phyloP scores from a whole-genome alignment of 1,140 invertebrate genomes.

The Apocrypta bakeri region DNA sequence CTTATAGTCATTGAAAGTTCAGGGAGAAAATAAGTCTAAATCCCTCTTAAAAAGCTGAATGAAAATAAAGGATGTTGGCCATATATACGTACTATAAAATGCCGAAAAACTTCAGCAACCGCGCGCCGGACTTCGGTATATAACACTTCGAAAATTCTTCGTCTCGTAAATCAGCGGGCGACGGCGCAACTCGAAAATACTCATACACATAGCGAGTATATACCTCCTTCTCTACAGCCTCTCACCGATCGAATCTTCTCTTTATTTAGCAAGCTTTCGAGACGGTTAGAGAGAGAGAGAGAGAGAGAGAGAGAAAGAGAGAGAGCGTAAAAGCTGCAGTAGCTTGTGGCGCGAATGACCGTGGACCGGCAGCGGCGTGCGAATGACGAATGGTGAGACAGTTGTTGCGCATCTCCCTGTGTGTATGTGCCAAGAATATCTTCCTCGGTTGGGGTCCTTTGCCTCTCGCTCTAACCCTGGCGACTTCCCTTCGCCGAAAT shows the following conservation, averaged over 20 bases:
- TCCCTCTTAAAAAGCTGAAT: no score
- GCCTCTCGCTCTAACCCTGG: background rate
- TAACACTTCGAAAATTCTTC: no score
- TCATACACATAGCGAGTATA: no score
- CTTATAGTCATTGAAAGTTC: no score
- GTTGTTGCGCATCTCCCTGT: slow-evolving; percentile 43
- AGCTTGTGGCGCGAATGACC: slow-evolving; percentile 31
- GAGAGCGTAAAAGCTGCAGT: background rate
- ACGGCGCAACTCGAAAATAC: no score
- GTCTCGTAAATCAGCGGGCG: no score
- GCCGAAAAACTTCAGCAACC: no score
- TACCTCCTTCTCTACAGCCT: no score
- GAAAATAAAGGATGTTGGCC: no score
- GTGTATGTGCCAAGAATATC: slow-evolving; percentile 46
- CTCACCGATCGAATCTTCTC: background rate
- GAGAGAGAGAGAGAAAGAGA: background rate
- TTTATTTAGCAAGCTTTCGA: slow-evolving; percentile 27
- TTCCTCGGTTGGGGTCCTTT: slow-evolving; percentile 25
- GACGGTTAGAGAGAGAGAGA: background rate
- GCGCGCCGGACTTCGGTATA: no score
- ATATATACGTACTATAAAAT: no score
- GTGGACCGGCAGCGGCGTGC: slow-evolving; percentile 24
- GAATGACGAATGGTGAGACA: slow-evolving; percentile 51
- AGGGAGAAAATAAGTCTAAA: no score
- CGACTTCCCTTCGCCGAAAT: slow-evolving; percentile 36